Conservation (phyloP, 2,888 invertebrate genomes). For the Cephus rjabovi region DNA sequence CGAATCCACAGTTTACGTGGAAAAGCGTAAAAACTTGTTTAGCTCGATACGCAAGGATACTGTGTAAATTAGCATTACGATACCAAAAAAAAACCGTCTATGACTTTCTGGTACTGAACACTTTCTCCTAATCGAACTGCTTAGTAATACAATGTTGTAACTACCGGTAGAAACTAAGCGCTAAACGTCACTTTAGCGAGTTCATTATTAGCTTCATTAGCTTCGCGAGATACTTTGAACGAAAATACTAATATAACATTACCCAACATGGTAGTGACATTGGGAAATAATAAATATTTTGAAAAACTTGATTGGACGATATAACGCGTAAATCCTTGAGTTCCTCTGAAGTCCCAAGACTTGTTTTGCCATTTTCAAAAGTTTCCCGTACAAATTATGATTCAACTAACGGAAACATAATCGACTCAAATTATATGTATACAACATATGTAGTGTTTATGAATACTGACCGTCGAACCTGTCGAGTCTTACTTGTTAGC, state of each 20-base stretch:
- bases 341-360: not conserved
- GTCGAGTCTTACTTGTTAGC: not conserved
- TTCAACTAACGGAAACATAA: not conserved
- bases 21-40: not conserved
- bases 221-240: not conserved
- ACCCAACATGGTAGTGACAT: not conserved
- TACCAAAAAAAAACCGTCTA: not conserved
- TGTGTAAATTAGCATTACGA: not conserved
- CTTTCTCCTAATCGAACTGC: slow-evolving; percentile 6
- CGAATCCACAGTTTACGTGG: not conserved
- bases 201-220: not conserved
- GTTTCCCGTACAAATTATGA: not conserved
- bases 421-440: not conserved
- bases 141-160: slow-evolving; percentile 2
- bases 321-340: not conserved
- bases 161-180: slow-evolving; percentile 6
- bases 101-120: not conserved
- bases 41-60: not conserved
- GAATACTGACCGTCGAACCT: not conserved
- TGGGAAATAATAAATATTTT: not conserved
- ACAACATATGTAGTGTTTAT: not conserved
- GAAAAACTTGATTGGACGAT: not conserved
- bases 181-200: not conserved
- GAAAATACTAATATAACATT: not conserved
- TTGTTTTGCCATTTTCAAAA: not conserved